Conservation (phyloP, 2,888 invertebrate genomes). For the Drosophila neonasuta region DNA sequence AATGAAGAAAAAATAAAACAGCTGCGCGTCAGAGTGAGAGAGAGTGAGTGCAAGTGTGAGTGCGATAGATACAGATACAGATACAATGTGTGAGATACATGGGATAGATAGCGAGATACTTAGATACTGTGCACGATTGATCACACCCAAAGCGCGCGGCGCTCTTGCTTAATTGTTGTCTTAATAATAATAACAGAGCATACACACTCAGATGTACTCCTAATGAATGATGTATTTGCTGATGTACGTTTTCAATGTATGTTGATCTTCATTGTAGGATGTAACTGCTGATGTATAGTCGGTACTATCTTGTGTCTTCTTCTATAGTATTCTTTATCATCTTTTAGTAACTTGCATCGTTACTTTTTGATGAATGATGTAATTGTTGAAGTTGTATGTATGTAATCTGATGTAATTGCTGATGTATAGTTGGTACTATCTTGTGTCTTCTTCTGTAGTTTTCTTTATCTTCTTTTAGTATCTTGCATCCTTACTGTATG, state of each 20-base stretch:
- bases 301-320: too few relatives aligned
- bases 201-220: not conserved
- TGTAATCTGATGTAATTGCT: too few relatives aligned
- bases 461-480: too few relatives aligned
- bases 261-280: too few relatives aligned
- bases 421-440: too few relatives aligned
- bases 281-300: too few relatives aligned
- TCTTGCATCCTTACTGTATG: too few relatives aligned
- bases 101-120: constrained; percentile 2
- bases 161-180: constrained; percentile 20
- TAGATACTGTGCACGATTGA: constrained; percentile 2
- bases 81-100: constrained; percentile 9
- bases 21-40: constrained; percentile 12
- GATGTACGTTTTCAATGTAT: not conserved
- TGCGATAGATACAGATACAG: not conserved
- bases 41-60: not conserved
- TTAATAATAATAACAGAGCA: constrained; percentile 6
- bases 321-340: too few relatives aligned
- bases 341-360: too few relatives aligned
- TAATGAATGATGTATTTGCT: not conserved
- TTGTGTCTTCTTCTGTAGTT: too few relatives aligned
- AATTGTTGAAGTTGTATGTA: too few relatives aligned
- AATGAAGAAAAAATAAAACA: constrained; percentile 18
- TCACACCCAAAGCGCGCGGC: constrained; percentile 12
- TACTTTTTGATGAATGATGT: too few relatives aligned